Evolutionary conservation across 2,797 vertebrate species (phyloP).

Genomic region (Todus mexicanus): DNA sequence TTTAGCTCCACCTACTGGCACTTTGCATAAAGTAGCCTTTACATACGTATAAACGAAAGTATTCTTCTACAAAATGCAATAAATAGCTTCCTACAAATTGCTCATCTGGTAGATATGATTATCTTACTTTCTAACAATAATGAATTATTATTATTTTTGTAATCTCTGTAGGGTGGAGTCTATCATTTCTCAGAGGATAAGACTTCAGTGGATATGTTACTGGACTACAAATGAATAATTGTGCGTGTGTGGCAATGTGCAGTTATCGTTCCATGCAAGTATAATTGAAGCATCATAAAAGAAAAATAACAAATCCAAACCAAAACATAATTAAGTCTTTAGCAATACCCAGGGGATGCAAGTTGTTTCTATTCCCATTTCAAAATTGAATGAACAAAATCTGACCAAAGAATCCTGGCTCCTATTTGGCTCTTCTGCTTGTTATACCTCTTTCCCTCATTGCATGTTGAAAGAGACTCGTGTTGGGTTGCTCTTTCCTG

Average conservation of each 20-base stretch:
- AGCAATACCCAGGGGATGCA: constrained; percentile 22
- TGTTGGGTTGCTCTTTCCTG: neutral
- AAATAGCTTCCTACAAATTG: constrained; percentile 8
- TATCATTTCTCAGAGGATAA: constrained; percentile 49
- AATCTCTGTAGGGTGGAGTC: constrained; percentile 21
- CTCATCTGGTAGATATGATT: constrained; percentile 39
- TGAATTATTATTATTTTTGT: neutral
- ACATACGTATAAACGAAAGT: neutral
- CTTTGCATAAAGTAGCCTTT: neutral
- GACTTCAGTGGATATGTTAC: neutral
- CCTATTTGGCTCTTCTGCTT: neutral
- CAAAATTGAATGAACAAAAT: constrained; percentile 49
- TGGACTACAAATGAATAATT: constrained; percentile 47
- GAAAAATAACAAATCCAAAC: neutral
- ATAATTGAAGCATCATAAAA: constrained; percentile 46
- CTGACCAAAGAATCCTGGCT: constrained; percentile 42
- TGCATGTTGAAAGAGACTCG: neutral
- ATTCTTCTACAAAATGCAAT: neutral
- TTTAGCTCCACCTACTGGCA: constrained; percentile 63
- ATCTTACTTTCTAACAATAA: constrained; percentile 12
- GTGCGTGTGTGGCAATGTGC: constrained; percentile 50
- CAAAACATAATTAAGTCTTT: constrained; percentile 54
- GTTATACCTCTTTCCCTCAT: neutral
- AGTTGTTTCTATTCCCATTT: constrained; percentile 52
- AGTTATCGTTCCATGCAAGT: constrained; percentile 30